Base-by-base conservation (phyloP, 2,113 vertebrate genomes). In the Mobula birostris region DNA sequence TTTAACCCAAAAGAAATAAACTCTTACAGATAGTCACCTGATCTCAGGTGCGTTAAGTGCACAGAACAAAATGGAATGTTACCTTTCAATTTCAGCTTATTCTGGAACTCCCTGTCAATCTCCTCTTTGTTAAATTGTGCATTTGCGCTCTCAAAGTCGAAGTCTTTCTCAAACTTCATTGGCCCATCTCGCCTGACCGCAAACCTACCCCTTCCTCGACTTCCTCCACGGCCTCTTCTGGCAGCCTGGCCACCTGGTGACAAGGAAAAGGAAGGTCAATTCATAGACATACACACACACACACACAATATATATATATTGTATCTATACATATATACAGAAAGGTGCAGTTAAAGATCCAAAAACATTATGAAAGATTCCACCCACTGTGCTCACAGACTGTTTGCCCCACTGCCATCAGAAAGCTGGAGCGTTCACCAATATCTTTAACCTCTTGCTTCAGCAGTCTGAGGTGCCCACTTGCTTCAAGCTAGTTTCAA, bases 121-220 rank as follows among this genome's bases (percentile, higher is more conserved):
- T 99, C 99, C 61, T 99, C 99, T 95, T 99, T 99, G 96, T 99
- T 99, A 96, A 99, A 99, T 83, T 99, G 99, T 0, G 99, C 99
- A 72, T 99, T 99, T 94, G 99, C 98, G 94, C 97, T 99, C 97
- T 99, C 99, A 94, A 99, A 99, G 96, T 99, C 99, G 94, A 99
- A 99, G 96, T 99, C 99, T 95, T 99, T 98, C 95, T 99, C 99
- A 96, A 99, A 99, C 96, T 99, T 99, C 98, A 99, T 98, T 11
- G 98, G 97, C 48, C 98, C 98, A 94, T 99, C 99, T 94, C 98
- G 95, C 66, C 98, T 97, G 92, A 98, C 96, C 4, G 97, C 98
- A 94, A 98, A 97, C 94, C 97, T 97, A 95, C 99, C 99, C 93
- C 99, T 96, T 83, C 98, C 99, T 40, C 98, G 98, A 95, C 98